Evolutionary conservation across 2,797 vertebrate species (phyloP).

Genomic region (Rhynchonycteris naso): DNA sequence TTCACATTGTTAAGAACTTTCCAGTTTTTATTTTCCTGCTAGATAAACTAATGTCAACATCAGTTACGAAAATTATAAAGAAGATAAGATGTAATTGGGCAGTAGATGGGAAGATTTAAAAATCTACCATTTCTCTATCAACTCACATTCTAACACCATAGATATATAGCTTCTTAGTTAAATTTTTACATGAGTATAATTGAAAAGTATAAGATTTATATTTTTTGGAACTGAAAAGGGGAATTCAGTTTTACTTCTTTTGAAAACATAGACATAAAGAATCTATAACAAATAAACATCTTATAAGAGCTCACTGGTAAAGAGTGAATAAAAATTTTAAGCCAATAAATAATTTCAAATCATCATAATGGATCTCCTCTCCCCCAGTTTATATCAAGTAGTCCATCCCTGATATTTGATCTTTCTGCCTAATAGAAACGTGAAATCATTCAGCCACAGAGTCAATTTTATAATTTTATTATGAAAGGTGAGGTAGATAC

Average conservation of each 20-base stretch:
- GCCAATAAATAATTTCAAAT: constrained; percentile 22
- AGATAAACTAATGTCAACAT: neutral
- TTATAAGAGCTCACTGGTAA: neutral
- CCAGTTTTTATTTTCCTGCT: neutral
- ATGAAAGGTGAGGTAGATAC: constrained; percentile 10
- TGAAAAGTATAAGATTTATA: neutral
- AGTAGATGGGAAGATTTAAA: neutral
- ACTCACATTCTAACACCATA: neutral
- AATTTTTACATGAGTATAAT: neutral
- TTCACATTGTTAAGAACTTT: constrained; percentile 33
- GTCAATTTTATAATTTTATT: constrained; percentile 15
- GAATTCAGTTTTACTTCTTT: constrained; percentile 39
- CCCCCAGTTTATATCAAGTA: neutral
- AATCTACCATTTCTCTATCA: neutral
- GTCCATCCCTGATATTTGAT: neutral
- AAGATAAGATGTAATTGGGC: neutral
- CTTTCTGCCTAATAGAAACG: constrained; percentile 19
- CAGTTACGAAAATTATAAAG: neutral
- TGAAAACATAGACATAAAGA: constrained; percentile 36
- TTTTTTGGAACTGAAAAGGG: constrained; percentile 44
- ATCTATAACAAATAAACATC: neutral
- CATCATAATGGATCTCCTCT: neutral
- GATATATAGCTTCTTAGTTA: neutral
- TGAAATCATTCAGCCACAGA: constrained; percentile 52
- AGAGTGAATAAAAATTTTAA: constrained; percentile 37